Evolutionary conservation across 2,888 invertebrate species (phyloP), one percentile per base, ranked within the genome.

Genomic region (Epirrhoe tristata): DNA sequence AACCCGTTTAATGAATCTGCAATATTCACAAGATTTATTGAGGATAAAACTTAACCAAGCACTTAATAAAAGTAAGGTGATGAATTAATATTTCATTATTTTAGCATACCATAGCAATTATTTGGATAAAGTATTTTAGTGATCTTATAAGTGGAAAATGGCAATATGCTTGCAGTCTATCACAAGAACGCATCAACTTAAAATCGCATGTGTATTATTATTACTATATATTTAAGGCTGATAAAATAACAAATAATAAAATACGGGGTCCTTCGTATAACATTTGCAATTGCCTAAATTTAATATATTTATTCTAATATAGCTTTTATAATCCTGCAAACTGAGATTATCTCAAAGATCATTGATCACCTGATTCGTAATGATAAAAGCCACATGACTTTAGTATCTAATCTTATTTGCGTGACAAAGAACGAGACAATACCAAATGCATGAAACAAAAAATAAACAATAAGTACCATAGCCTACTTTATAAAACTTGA

Each of bases 351-450:
- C 10, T 43, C 63, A 62, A 65, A 74, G n/a, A 81, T 78, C 79
- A 72, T 31, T 74, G 82, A 80, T 87, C 88, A 88, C 84, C 83
- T 86, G 87, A 87, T 83, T 79, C 71, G 67, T 80, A 73, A 76
- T 77, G 83, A 82, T 76, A 78, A 70, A 69, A 74, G 66, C 78
- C 86, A 84, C 88, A 85, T 87, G 87, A 87, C 81, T 68, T 65
- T 54, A 63, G 55, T 82, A 83, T 83, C 83, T 83, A 78, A 83
- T 83, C 83, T 58, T 54, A 58, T 16, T 69, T 78, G 79, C 73
- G 73, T 67, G 74, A 73, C 60, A 68, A 69, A 74, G 70, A 77
- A 74, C 36, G 17, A 53, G 32, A 52, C 58, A 52, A n/a, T 39
- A 36, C n/a, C 39, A 51, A 36, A 43, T 43, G 24, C 6, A 43